phyloP scores from a whole-genome alignment of 2,888 invertebrate species.

The Adelphocoris suturalis region DNA sequence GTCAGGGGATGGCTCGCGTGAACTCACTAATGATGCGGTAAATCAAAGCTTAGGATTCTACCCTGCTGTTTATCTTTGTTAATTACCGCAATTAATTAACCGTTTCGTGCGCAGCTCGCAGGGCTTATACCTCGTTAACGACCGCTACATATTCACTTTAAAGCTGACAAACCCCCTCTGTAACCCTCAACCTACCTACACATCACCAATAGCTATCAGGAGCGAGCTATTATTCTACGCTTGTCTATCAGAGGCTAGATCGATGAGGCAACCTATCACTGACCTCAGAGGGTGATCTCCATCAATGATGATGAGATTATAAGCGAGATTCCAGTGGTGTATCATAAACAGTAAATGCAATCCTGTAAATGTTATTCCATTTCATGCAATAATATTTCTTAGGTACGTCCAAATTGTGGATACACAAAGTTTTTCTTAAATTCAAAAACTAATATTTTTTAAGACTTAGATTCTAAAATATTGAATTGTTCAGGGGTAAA shows the following conservation, averaged over 20 bases:
- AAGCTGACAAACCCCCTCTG: not conserved
- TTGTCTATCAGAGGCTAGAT: not conserved
- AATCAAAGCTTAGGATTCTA: slow-evolving; percentile 20
- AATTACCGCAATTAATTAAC: slow-evolving; percentile 14
- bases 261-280: not conserved
- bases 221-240: not conserved
- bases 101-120: slow-evolving; percentile 19
- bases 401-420: too few relatives aligned
- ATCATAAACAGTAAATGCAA: too few relatives aligned
- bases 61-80: slow-evolving; percentile 26
- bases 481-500: too few relatives aligned
- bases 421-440: too few relatives aligned
- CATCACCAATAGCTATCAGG: not conserved
- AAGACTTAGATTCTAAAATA: too few relatives aligned
- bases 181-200: not conserved
- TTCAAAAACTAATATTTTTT: too few relatives aligned
- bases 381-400: too few relatives aligned
- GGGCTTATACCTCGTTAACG: slow-evolving; percentile 6
- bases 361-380: too few relatives aligned
- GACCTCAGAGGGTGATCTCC: not conserved
- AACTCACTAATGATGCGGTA: slow-evolving; percentile 28
- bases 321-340: too few relatives aligned
- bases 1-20: not conserved
- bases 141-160: slow-evolving; percentile 32
- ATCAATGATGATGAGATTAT: too few relatives aligned